Percentiles rank a stretch among this genome's conserved stretches.
These are phyloP conservation scores for Dasysyrphus albostriatus DNA, from an alignment of 2,888 invertebrate species.

Conservation along the genomic window DNA sequence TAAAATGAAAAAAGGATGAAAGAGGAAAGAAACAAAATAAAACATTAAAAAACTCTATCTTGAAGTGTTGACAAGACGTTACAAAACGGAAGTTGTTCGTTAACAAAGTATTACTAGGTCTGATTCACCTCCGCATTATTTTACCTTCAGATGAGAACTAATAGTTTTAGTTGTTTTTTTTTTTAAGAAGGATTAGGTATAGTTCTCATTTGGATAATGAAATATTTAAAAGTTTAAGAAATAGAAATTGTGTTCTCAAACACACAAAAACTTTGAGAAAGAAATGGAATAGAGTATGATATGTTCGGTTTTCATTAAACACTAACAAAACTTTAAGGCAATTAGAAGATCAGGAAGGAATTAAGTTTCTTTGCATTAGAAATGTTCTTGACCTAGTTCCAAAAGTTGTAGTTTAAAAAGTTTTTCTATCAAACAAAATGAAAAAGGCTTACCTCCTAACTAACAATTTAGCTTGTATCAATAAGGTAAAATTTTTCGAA, in stretches of 20 bases:
- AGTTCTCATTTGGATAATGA: conserved; percentile 27
- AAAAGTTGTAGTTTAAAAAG: too few species aligned
- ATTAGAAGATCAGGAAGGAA: not conserved
- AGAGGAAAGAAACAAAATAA: conserved; percentile 2
- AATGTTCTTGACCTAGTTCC: too few species aligned
- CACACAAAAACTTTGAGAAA: not conserved
- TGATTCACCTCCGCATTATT: conserved; percentile 5
- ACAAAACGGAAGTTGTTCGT: conserved; percentile 62
- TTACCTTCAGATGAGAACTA: conserved; percentile 5
- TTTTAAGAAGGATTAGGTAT: conserved; percentile 42
- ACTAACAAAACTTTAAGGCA: not conserved
- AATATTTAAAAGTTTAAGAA: conserved; percentile 35
- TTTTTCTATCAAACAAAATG: too few species aligned
- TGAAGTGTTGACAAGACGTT: conserved; percentile 66
- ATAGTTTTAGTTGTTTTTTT: not conserved
- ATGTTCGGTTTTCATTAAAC: not conserved
- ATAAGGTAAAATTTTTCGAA: too few species aligned
- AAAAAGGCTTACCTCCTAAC: too few species aligned
- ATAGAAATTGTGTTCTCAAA: not conserved
- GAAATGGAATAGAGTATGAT: not conserved
- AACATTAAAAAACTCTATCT: conserved; percentile 31
- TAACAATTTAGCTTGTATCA: too few species aligned
- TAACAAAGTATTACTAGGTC: conserved; percentile 49
- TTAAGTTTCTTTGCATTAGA: not conserved
- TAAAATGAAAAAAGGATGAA: not conserved